phyloP scores from a whole-genome alignment of 2,888 invertebrate species.

The Torymus texanus region DNA sequence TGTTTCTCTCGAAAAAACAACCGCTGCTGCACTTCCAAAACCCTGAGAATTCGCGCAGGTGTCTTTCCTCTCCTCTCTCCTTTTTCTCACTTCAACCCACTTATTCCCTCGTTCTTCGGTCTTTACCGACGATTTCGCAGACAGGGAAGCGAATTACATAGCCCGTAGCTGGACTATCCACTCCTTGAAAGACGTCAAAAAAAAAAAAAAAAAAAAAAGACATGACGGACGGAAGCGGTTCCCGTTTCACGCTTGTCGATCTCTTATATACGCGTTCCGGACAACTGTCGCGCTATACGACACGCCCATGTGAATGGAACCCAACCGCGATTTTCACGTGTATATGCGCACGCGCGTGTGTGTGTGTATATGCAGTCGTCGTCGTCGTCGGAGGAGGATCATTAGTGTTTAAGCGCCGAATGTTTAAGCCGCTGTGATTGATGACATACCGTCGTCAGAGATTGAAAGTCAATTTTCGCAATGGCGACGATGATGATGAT shows the following conservation, averaged over 20 bases:
- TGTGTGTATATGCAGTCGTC: background rate
- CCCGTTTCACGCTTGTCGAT: slow-evolving; percentile 1
- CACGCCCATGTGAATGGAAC: slow-evolving; percentile 31
- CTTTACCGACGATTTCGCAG: slow-evolving; percentile 28
- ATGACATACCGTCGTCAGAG: slow-evolving; percentile 1
- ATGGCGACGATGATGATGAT: no score
- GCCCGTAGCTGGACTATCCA: background rate
- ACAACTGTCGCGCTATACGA: background rate
- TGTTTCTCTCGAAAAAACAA: no score
- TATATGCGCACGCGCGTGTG: background rate
- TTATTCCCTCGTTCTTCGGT: slow-evolving; percentile 2
- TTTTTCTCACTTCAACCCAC: background rate
- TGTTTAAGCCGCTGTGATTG: slow-evolving; percentile 25
- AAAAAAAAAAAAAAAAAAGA: background rate
- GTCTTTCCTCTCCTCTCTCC: background rate
- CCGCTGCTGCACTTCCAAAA: no score
- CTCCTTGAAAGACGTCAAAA: background rate
- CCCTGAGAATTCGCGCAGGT: slow-evolving; percentile 6
- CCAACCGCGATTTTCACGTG: slow-evolving; percentile 4
- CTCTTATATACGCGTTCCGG: background rate
- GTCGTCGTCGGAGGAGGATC: background rate
- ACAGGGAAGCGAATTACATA: slow-evolving; percentile 12
- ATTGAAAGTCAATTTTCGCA: no score
- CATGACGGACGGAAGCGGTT: background rate
- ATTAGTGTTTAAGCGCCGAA: slow-evolving; percentile 1